A percentile compares a stretch with the other conserved stretches of the same genome.
Evolutionary conservation across 2,113 vertebrate genomes (phyloP).

Genomic region (Chaetodon auriga): DNA sequence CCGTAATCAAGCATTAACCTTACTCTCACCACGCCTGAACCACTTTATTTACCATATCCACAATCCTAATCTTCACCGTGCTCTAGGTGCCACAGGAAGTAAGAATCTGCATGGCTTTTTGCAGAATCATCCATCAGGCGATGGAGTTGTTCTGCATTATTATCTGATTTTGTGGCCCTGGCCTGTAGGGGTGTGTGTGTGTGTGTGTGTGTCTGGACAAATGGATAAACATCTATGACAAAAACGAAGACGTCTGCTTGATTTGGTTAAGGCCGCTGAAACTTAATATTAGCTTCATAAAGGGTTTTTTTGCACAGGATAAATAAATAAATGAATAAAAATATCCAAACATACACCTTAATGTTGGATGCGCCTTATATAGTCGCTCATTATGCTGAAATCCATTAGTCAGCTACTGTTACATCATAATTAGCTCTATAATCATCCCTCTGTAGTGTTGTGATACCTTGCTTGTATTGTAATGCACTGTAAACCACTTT

Average conservation of each 20-base stretch:
- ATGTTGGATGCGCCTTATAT: not conserved
- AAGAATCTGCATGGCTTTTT: not conserved
- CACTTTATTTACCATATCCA: not conserved
- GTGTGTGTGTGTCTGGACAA: not conserved
- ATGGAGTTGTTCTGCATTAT: not conserved
- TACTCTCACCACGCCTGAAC: too few species aligned
- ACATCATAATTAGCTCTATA: constrained; percentile 36
- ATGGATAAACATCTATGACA: not conserved
- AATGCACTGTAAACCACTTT: constrained; percentile 24
- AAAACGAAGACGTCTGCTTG: not conserved
- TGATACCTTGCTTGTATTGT: constrained; percentile 16
- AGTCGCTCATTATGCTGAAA: constrained; percentile 15
- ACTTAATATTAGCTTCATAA: not conserved
- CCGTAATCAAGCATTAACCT: not conserved
- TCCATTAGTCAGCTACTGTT: constrained; percentile 24
- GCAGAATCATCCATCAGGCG: not conserved
- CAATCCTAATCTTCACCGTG: not conserved
- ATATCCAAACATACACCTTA: too few species aligned
- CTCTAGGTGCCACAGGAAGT: not conserved
- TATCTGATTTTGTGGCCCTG: not conserved
- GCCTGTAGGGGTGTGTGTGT: not conserved
- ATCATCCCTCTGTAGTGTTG: constrained; percentile 22
- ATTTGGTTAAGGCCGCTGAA: not conserved
- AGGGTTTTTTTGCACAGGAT: not conserved
- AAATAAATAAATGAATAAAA: too few species aligned